These are phyloP conservation scores for Conus ventricosus DNA, from an alignment of 1,140 invertebrate species.

Conservation along the genomic window DNA sequence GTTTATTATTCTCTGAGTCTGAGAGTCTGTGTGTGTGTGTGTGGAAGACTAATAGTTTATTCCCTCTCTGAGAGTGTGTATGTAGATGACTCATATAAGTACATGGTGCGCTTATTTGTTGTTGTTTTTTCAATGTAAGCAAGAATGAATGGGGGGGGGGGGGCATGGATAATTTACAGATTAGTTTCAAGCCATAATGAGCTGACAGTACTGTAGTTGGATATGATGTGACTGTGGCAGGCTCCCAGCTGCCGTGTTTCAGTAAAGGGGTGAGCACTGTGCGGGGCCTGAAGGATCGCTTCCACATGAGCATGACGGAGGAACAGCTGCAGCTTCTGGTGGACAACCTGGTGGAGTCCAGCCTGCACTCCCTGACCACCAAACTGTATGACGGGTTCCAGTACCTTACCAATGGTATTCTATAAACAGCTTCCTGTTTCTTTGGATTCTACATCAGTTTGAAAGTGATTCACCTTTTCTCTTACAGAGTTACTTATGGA, in stretches of 20 bases:
- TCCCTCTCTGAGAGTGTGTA: too few species aligned
- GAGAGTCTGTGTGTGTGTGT: too few species aligned
- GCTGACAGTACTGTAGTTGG: not conserved
- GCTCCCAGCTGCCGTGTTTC: conserved; percentile 96
- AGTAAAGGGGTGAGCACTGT: conserved; percentile 90
- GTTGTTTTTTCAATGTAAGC: too few species aligned
- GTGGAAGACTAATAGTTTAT: too few species aligned
- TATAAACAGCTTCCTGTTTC: conserved; percentile 70
- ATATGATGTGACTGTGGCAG: conserved; percentile 77
- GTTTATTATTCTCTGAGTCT: too few species aligned
- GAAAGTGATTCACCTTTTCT: too few species aligned
- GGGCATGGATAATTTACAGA: too few species aligned
- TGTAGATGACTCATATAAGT: too few species aligned
- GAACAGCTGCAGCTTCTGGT: conserved; percentile 94
- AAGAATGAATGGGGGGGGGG: too few species aligned
- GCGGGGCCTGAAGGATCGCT: conserved; percentile 91
- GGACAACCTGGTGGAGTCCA: conserved; percentile 94
- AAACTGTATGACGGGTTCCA: conserved; percentile 99
- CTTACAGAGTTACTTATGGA: too few species aligned
- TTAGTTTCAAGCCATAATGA: not conserved
- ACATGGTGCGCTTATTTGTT: too few species aligned
- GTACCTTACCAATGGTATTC: conserved; percentile 98
- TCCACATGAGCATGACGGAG: conserved; percentile 95
- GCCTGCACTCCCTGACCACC: conserved; percentile 96
- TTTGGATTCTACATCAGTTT: too few species aligned